Evolutionary conservation across 2,888 invertebrate species (phyloP).

Genomic region (Cerastis rubricosa): DNA sequence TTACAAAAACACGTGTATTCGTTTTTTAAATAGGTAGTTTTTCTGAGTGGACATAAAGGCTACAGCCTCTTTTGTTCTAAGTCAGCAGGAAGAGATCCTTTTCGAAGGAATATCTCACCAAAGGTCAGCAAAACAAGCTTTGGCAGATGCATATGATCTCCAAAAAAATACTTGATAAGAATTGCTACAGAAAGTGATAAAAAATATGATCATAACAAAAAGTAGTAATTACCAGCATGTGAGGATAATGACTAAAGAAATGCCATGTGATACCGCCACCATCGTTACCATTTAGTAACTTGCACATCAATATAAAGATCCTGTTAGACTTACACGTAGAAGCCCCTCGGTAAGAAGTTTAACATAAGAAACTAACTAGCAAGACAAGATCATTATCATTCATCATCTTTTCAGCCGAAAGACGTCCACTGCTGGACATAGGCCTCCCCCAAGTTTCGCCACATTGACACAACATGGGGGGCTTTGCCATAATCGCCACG

Average conservation of each 20-base stretch:
- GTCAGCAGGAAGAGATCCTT: background rate
- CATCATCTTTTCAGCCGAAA: too few relatives aligned
- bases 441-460: too few relatives aligned
- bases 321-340: background rate
- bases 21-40: background rate
- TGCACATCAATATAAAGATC: background rate
- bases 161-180: background rate
- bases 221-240: background rate
- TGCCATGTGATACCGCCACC: background rate
- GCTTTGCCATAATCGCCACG: too few relatives aligned
- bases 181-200: background rate
- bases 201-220: background rate
- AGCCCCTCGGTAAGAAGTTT: slow-evolving; percentile 9
- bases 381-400: slow-evolving; percentile 33
- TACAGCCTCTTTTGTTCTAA: background rate
- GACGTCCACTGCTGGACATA: too few relatives aligned
- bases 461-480: too few relatives aligned
- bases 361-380: slow-evolving; percentile 24
- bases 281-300: background rate
- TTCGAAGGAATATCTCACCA: background rate
- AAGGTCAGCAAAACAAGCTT: background rate
- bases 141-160: too few relatives aligned
- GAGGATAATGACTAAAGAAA: background rate
- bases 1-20: slow-evolving; percentile 35
- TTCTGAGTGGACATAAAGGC: background rate